Percentiles rank a stretch among this genome's conserved stretches.
These are phyloP conservation scores for Apamea sordens DNA, from an alignment of 2,888 invertebrate genomes.

Conservation along the genomic window DNA sequence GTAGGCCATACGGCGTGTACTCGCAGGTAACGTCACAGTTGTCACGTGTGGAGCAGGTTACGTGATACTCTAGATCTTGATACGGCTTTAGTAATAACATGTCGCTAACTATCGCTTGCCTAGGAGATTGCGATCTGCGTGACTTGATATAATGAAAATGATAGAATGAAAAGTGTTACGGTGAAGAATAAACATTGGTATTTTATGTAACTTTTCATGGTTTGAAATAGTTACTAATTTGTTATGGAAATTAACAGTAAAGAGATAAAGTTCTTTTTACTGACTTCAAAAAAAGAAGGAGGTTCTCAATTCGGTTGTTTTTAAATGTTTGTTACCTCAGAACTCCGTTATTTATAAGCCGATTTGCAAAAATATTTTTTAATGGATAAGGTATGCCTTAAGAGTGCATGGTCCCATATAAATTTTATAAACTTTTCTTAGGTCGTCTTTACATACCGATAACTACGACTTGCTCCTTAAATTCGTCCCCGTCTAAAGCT, in stretches of 20 bases:
- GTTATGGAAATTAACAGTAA: background rate
- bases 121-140: constrained; percentile 31
- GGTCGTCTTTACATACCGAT: too few relatives aligned
- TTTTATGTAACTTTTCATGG: background rate
- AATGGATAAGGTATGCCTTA: too few relatives aligned
- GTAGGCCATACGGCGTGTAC: constrained; percentile 23
- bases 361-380: too few relatives aligned
- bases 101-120: constrained; percentile 35
- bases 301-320: too few relatives aligned
- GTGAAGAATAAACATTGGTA: background rate
- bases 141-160: background rate
- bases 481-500: too few relatives aligned
- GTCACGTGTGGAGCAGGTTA: constrained; percentile 41
- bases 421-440: background rate
- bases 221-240: background rate
- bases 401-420: too few relatives aligned
- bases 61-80: constrained; percentile 39
- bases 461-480: too few relatives aligned
- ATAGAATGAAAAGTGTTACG: background rate
- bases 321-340: too few relatives aligned
- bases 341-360: too few relatives aligned
- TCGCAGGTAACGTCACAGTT: constrained; percentile 17
- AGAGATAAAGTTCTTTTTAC: background rate
- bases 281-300: too few relatives aligned
- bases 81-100: constrained; percentile 41